Base-by-base conservation (phyloP, 2,888 invertebrate genomes). In the Gryllus longicercus region DNA sequence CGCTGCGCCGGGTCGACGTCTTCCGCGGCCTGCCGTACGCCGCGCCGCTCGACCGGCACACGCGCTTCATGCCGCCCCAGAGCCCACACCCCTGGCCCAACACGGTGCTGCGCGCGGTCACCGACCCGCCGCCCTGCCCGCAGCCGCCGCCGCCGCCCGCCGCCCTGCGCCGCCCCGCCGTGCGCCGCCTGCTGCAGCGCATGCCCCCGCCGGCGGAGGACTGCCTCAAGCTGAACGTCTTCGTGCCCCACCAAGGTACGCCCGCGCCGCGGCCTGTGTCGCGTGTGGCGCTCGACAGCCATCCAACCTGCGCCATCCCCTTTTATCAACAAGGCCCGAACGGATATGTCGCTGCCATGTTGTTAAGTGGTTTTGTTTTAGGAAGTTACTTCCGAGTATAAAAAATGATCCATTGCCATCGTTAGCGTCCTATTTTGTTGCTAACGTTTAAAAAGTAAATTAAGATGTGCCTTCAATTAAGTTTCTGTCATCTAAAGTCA, bases 171-270 rank as follows among this genome's bases (percentile, higher is more conserved):
- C 79, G 88, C 87, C 63, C 63, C 63, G 14, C 63, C 63, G 63
- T 16, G 8, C 63, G 16, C 11, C 14, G 16, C 83, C 89, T 97
- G 83, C 88, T 93, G 84, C 91, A n/a, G 14, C 63, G 63, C 16
- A 63, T 63, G 63, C n/a, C 63, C 10, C 11, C 63, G n/a, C 90
- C 91, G 85, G 88, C 88, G 79, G 91, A 91, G 88, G 97, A 98
- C 86, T 98, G 98, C 85, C 89, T 98, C 80, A 96, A 95, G 86
- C 89, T 98, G 85, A 98, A 98, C 87, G 92, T 98, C 82, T 63
- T 63, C n/a, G 63, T 63, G 63, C 63, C 63, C 5, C 63, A 63
- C n/a, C 63, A 63, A 63, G 63, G 63, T 63, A 63, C 16, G 63
- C 14, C 14, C 16, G 63, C 63, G 0, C 38, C 38, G 8, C 8